Base-by-base conservation (phyloP, 2,888 invertebrate genomes). In the Conomelus anceps region DNA sequence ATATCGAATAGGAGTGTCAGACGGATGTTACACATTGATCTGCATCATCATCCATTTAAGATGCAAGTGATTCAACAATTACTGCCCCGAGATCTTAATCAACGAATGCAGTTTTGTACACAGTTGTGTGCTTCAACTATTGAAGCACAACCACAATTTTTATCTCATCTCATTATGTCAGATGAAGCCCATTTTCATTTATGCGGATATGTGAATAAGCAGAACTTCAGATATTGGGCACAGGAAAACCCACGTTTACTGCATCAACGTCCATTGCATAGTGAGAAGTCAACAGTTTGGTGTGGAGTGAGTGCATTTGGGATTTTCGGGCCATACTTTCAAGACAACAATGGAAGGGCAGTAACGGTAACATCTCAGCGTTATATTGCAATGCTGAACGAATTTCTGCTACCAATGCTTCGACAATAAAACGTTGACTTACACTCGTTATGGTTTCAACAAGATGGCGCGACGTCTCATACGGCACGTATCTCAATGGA, bases 31-130 rank as follows among this genome's bases (percentile, higher is more conserved):
- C 88, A 88, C 84, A 88, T 63, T 63, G 84, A 88, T 84, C 84
- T 88, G 26, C 88, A 88, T 22, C 0, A 41, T 88, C 63, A 1
- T 88, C 88, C 63, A 41, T 88, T 34, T 84, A 84, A 88, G 24
- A 84, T 88, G 22, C 85, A 85, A 26, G 85, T 85, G 20, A 22
- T 26, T 84, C 88, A 88, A 88, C 88, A 85, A 88, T 26, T 88
- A 6, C 13, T 85, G 84, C 85, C n/a, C 4, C 84, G 85, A 84
- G 23, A 88, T 88, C 85, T 85, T 84, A 84, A 29, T 88, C 24
- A 22, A 23, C 84, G 88, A 85, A 88, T 88, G 84, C 85, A 85
- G 85, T 88, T 88, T 88, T 88, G 29, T 88, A 88, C 34, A 23
- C 84, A 4, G 22, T 85, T 88, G 34, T 24, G n/a, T 23, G 84